These are phyloP conservation scores for Eurytoma adleriae DNA, from an alignment of 2,888 invertebrate species.

Conservation along the genomic window DNA sequence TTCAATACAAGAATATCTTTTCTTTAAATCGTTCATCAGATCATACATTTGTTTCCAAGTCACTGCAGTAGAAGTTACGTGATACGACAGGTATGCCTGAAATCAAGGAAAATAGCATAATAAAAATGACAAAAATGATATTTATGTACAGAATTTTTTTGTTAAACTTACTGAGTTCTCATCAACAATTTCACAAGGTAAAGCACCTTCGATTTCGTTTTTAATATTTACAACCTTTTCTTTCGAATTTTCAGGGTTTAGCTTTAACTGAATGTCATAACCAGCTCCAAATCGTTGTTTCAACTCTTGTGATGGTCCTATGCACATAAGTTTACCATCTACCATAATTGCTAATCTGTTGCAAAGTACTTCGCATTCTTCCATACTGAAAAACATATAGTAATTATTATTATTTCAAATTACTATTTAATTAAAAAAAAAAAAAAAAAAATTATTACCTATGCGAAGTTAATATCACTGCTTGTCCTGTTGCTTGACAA, in stretches of 20 bases:
- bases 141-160: not conserved
- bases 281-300: conserved; percentile 84
- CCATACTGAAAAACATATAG: conserved; percentile 81
- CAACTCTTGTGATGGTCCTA: conserved; percentile 84
- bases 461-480: conserved; percentile 83
- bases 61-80: conserved; percentile 63
- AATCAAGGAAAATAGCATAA: not conserved
- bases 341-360: conserved; percentile 87
- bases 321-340: conserved; percentile 83
- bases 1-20: conserved; percentile 66
- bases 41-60: conserved; percentile 72
- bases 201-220: conserved; percentile 76
- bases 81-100: conserved; percentile 69
- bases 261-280: conserved; percentile 79
- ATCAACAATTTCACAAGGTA: conserved; percentile 82
- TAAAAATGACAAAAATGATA: not conserved
- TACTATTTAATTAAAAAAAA: not conserved
- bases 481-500: conserved; percentile 77
- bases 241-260: conserved; percentile 63
- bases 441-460: conserved; percentile 75
- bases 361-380: conserved; percentile 90
- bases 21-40: conserved; percentile 67
- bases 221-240: conserved; percentile 75
- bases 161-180: conserved; percentile 79
- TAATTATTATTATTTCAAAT: not conserved